These are phyloP conservation scores for Heliocidaris erythrogramma DNA, from an alignment of 35 echinoderm and acorn worm genomes.

Conservation along the genomic window DNA sequence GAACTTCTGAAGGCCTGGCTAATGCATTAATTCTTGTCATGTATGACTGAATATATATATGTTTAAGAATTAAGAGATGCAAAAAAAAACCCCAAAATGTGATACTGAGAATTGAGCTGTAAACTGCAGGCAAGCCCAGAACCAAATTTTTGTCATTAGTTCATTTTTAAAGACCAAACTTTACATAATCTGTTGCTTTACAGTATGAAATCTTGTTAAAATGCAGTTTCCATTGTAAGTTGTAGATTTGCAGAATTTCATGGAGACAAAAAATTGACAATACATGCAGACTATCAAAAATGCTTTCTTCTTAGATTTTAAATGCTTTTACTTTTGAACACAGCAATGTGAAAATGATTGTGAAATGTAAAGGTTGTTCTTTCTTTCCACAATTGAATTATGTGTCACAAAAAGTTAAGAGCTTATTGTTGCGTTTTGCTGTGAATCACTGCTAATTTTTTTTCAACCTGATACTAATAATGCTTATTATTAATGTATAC, in stretches of 20 bases:
- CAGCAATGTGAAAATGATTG: background rate
- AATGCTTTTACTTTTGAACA: background rate
- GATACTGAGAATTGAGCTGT: background rate
- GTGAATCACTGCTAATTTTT: background rate
- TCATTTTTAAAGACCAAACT: background rate
- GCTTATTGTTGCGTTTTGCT: background rate
- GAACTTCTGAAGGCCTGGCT: background rate
- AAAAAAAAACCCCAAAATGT: background rate
- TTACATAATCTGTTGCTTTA: background rate
- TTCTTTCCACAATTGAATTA: background rate
- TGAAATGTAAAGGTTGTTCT: background rate
- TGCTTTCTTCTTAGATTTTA: background rate
- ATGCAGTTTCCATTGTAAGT: too few relatives aligned
- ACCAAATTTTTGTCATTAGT: background rate
- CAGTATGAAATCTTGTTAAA: too few relatives aligned
- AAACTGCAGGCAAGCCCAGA: background rate
- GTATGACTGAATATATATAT: background rate
- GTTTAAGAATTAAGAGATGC: background rate
- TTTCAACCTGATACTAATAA: background rate
- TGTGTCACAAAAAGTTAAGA: background rate
- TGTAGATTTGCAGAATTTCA: background rate
- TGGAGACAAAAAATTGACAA: background rate
- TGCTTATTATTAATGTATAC: background rate
- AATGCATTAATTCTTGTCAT: background rate
- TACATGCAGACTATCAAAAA: background rate